Evolutionary conservation across 1,140 invertebrate species (phyloP).

Genomic region (Drosophila orena): DNA sequence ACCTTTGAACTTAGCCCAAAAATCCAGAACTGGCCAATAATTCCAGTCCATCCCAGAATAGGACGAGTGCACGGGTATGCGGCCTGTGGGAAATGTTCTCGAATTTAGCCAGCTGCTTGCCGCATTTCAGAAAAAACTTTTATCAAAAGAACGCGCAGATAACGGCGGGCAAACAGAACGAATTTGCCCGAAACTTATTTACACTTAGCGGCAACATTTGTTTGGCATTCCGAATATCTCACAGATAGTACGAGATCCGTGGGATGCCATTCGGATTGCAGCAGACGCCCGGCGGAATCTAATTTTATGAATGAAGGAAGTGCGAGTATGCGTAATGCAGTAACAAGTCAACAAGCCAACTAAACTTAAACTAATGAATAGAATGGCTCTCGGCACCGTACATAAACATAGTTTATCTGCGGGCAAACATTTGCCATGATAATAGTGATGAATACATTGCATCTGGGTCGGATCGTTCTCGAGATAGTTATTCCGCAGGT

Average conservation of each 20-base stretch:
- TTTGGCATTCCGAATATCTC: slow-evolving; percentile 53
- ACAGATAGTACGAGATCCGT: slow-evolving; percentile 34
- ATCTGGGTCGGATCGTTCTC: slow-evolving; percentile 62
- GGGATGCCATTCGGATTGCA: slow-evolving; percentile 49
- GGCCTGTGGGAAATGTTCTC: slow-evolving; percentile 56
- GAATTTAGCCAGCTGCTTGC: slow-evolving; percentile 27
- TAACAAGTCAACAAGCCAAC: slow-evolving; percentile 69
- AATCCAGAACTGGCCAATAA: slow-evolving; percentile 55
- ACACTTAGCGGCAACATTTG: slow-evolving; percentile 70
- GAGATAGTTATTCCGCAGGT: slow-evolving; percentile 11
- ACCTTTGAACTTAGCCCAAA: slow-evolving; percentile 77
- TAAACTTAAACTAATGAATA: slow-evolving; percentile 38
- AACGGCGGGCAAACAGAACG: slow-evolving; percentile 44
- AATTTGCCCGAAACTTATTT: slow-evolving; percentile 65
- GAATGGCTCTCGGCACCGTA: slow-evolving; percentile 32
- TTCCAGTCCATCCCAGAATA: slow-evolving; percentile 25
- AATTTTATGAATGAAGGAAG: slow-evolving; percentile 79
- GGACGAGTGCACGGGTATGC: background rate
- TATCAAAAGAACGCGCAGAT: slow-evolving; percentile 53
- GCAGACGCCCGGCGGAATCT: slow-evolving; percentile 46
- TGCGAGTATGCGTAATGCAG: slow-evolving; percentile 84
- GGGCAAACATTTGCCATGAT: slow-evolving; percentile 64
- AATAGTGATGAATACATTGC: slow-evolving; percentile 48
- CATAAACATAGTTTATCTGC: slow-evolving; percentile 53
- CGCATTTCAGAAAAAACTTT: slow-evolving; percentile 36